phyloP scores from a whole-genome alignment of 1,140 invertebrate genomes.

The Drosophila leontia region DNA sequence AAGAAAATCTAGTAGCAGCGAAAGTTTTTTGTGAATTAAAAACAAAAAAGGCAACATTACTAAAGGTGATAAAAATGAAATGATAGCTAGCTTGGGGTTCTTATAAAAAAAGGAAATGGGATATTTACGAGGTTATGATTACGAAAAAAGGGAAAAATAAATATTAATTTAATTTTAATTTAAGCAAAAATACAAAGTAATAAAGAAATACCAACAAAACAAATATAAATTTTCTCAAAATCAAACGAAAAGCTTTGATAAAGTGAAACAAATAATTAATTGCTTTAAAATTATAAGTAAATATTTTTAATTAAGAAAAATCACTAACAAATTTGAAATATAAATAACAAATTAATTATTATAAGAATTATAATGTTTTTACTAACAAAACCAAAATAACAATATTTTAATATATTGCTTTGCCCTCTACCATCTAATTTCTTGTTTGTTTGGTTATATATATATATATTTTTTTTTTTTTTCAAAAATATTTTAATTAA shows the following conservation, averaged over 20 bases:
- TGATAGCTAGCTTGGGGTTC: too few species aligned
- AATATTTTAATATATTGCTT: background rate
- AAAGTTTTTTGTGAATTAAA: conserved; percentile 28
- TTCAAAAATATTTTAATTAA: conserved; percentile 75
- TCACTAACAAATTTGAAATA: background rate
- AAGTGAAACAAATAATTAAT: background rate
- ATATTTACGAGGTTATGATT: background rate
- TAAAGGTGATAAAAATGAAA: background rate
- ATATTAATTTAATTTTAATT: background rate
- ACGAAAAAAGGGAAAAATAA: background rate
- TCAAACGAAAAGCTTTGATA: background rate
- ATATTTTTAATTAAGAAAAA: background rate
- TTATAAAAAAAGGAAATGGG: background rate
- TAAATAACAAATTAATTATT: background rate
- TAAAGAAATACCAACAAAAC: background rate
- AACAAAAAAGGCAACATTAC: background rate
- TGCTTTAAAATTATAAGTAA: background rate
- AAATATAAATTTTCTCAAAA: background rate
- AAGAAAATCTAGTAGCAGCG: conserved; percentile 39
- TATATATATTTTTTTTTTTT: background rate
- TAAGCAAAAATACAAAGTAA: background rate
- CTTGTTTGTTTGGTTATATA: background rate
- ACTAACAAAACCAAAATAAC: too few species aligned
- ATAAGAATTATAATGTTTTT: background rate
- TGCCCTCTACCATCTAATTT: conserved; percentile 5